A percentile compares a stretch with the other conserved stretches of the same genome.
These are phyloP conservation scores for Antheraea pernyi DNA, from an alignment of 1,140 invertebrate species.

Conservation along the genomic window DNA sequence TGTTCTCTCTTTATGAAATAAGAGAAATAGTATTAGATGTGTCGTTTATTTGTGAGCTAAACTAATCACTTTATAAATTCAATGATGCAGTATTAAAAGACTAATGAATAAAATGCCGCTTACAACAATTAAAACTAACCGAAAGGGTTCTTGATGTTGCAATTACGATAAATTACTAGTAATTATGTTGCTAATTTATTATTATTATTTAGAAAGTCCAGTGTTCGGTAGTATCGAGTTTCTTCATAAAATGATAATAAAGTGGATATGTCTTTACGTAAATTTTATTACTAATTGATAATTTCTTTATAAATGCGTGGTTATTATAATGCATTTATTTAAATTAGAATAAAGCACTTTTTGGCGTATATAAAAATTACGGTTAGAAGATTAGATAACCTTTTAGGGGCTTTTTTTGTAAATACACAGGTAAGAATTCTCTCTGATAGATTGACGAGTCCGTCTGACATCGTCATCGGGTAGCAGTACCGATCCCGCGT, in stretches of 20 bases:
- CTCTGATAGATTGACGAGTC: slow-evolving; percentile 58
- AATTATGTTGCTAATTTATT: too few species aligned
- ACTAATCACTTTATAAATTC: background rate
- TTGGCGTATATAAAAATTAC: background rate
- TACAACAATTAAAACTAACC: background rate
- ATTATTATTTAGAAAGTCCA: too few species aligned
- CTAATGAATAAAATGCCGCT: background rate
- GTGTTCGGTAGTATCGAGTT: too few species aligned
- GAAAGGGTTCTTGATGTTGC: background rate
- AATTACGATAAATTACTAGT: too few species aligned
- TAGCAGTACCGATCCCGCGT: slow-evolving; percentile 35
- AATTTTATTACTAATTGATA: too few species aligned
- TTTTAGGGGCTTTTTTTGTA: background rate
- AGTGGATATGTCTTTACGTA: too few species aligned
- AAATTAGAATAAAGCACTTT: too few species aligned
- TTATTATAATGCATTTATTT: too few species aligned
- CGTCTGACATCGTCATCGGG: slow-evolving; percentile 65
- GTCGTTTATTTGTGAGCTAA: background rate
- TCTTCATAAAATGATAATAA: too few species aligned
- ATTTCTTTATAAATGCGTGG: too few species aligned
- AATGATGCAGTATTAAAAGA: background rate
- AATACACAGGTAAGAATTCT: slow-evolving; percentile 15
- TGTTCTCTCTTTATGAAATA: too few species aligned
- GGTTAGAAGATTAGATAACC: background rate
- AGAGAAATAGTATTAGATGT: background rate